Percentiles rank a stretch among this genome's conserved stretches.
phyloP scores from a whole-genome alignment of 2,888 invertebrate genomes.

The Acheta domesticus region DNA sequence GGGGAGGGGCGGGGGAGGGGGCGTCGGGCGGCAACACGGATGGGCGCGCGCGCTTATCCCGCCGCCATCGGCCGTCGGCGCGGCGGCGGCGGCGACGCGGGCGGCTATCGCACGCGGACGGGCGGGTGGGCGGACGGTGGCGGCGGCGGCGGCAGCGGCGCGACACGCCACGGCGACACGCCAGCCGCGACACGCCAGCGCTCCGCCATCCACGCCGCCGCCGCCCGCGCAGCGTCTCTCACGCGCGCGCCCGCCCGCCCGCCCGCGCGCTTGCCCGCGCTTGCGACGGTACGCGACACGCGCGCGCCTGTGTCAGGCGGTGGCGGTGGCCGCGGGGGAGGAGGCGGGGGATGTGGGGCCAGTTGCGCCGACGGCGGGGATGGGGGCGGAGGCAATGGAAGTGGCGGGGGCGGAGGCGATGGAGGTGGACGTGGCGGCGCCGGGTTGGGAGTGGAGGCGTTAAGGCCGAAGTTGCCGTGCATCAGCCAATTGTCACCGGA shows the following conservation, averaged over 20 bases:
- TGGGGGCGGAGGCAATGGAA: too few species aligned
- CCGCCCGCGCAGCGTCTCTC: too few species aligned
- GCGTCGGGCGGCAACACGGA: not conserved
- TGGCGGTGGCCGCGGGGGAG: too few species aligned
- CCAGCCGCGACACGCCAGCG: not conserved
- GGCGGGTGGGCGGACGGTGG: not conserved
- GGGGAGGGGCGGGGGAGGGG: not conserved
- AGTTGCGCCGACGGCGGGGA: too few species aligned
- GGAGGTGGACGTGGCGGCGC: too few species aligned
- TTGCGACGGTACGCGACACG: not conserved
- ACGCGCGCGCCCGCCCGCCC: not conserved
- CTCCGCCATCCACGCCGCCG: not conserved
- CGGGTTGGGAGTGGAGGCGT: too few species aligned
- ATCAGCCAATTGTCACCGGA: too few species aligned
- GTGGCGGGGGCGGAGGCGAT: too few species aligned
- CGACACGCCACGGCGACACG: constrained; percentile 7
- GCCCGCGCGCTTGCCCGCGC: not conserved
- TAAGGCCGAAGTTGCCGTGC: too few species aligned
- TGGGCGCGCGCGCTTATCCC: constrained; percentile 7
- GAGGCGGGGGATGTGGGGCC: too few species aligned
- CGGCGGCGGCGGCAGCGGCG: not conserved
- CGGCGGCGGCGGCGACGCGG: not conserved
- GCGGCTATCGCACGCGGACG: not conserved
- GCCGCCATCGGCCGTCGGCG: not conserved
- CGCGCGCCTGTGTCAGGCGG: not conserved